These are phyloP conservation scores for Saguinus midas DNA, from an alignment of 2,113 vertebrate genomes.

Conservation along the genomic window DNA sequence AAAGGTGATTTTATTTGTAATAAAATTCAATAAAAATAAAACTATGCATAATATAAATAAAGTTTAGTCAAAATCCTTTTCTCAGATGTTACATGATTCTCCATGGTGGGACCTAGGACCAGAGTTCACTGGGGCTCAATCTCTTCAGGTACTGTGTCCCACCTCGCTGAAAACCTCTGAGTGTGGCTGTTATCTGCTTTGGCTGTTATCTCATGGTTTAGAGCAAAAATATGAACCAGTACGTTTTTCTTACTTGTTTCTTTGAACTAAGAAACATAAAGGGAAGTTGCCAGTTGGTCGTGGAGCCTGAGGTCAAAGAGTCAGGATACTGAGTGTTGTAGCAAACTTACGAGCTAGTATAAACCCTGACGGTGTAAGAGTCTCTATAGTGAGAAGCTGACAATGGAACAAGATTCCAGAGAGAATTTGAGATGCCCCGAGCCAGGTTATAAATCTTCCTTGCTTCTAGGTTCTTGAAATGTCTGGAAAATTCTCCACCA, in stretches of 20 bases:
- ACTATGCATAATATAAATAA: background rate
- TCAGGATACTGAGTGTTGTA: background rate
- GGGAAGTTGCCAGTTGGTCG: background rate
- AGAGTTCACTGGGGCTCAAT: background rate
- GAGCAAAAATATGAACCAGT: background rate
- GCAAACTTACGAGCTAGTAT: background rate
- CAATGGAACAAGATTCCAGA: background rate
- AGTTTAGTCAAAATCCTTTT: background rate
- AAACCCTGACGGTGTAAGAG: slow-evolving; percentile 37
- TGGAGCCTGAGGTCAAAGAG: slow-evolving; percentile 19
- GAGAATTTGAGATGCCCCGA: background rate
- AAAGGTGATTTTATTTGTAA: background rate
- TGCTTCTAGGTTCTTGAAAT: slow-evolving; percentile 33
- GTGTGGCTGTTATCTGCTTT: background rate
- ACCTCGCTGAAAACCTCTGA: background rate
- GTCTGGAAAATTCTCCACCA: slow-evolving; percentile 22
- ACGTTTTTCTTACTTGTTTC: slow-evolving; percentile 8
- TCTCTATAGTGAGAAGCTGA: slow-evolving; percentile 2
- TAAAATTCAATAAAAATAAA: background rate
- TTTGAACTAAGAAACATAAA: slow-evolving; percentile 43
- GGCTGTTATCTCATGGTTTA: background rate
- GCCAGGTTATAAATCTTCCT: background rate
- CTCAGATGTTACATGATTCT: background rate
- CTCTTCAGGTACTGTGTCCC: background rate
- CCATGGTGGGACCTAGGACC: background rate